Percentiles rank a stretch among this genome's conserved stretches.
These are phyloP conservation scores for Platycheirus rosarum DNA, from an alignment of 2,888 invertebrate species.

Conservation along the genomic window DNA sequence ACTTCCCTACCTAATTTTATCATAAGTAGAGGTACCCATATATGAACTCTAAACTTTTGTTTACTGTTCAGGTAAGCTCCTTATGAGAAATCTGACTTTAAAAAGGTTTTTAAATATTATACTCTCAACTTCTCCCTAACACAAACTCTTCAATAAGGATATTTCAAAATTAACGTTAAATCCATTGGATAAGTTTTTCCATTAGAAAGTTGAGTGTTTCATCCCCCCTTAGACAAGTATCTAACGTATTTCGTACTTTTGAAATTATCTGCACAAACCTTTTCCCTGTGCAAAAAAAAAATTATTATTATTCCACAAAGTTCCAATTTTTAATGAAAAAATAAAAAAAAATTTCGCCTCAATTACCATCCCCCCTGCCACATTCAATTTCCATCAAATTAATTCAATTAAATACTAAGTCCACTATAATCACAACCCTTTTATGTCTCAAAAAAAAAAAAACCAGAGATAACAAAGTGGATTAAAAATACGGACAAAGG, in stretches of 20 bases:
- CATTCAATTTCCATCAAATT: slow-evolving; percentile 72
- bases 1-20: too few relatives aligned
- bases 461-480: slow-evolving; percentile 52
- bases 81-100: too few relatives aligned
- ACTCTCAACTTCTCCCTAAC: too few relatives aligned
- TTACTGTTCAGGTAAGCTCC: too few relatives aligned
- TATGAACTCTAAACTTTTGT: too few relatives aligned
- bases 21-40: too few relatives aligned
- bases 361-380: slow-evolving; percentile 53
- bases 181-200: slow-evolving; percentile 24
- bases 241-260: neutral
- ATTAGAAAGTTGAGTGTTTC: slow-evolving; percentile 27
- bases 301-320: slow-evolving; percentile 33
- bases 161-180: slow-evolving; percentile 27
- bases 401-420: slow-evolving; percentile 74
- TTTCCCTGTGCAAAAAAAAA: slow-evolving; percentile 16
- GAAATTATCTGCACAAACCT: slow-evolving; percentile 3
- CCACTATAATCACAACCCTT: slow-evolving; percentile 72
- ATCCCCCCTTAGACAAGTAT: slow-evolving; percentile 4
- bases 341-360: slow-evolving; percentile 39
- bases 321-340: slow-evolving; percentile 9
- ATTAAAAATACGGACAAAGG: slow-evolving; percentile 59
- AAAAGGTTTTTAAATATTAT: too few relatives aligned
- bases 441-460: slow-evolving; percentile 46
- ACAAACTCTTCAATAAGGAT: too few relatives aligned